Percentiles rank a stretch among this genome's conserved stretches.
Evolutionary conservation across 2,113 vertebrate species (phyloP).

Genomic region (Otus sunia): DNA sequence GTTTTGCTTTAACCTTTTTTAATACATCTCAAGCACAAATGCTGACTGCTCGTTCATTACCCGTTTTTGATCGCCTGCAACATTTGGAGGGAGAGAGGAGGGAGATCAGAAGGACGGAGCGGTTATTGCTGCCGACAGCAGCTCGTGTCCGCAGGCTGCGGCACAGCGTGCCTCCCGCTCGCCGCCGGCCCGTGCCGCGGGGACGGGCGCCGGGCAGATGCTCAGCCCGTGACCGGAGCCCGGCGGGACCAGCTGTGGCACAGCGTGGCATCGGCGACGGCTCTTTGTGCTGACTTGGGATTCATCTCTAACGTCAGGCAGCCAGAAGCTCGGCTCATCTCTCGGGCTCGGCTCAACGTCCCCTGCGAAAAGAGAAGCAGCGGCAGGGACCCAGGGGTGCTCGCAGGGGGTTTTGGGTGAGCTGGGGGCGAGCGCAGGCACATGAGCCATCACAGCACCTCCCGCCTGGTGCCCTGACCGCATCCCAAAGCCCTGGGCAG

Average conservation of each 20-base stretch:
- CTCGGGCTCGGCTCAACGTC: rapidly evolving
- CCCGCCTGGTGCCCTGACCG: rapidly evolving
- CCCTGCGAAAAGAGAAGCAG: no score
- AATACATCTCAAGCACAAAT: not conserved
- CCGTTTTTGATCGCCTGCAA: not conserved
- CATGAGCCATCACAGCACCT: rapidly evolving
- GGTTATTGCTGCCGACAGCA: not conserved
- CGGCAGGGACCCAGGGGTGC: not conserved
- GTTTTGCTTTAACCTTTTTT: constrained; percentile 56
- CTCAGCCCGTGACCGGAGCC: not conserved
- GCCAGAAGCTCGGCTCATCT: rapidly evolving
- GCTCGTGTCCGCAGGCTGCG: rapidly evolving
- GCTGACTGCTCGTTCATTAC: not conserved
- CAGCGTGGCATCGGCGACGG: rapidly evolving
- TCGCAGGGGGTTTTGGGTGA: rapidly evolving
- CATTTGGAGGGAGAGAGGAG: not conserved
- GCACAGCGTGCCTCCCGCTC: not conserved
- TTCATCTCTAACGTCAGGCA: not conserved
- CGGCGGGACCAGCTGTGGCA: not conserved
- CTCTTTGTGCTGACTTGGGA: not conserved
- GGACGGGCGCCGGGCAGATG: not conserved
- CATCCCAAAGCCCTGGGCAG: rapidly evolving
- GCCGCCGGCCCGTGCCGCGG: rapidly evolving
- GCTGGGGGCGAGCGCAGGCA: not conserved
- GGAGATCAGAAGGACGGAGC: not conserved